Evolutionary conservation across 1,140 invertebrate species (phyloP).

Genomic region (Leptoteleia sp.): DNA sequence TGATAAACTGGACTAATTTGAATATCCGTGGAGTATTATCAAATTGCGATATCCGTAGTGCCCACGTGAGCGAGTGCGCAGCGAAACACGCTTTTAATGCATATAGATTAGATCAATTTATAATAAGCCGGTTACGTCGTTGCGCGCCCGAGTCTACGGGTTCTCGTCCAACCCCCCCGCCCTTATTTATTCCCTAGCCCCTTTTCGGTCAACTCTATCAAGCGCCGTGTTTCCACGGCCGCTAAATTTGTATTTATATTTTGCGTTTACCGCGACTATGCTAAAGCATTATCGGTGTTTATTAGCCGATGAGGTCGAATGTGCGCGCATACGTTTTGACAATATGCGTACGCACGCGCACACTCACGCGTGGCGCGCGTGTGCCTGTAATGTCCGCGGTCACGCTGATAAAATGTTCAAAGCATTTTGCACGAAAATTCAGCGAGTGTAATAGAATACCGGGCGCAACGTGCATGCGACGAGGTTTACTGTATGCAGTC

Average conservation of each 20-base stretch:
- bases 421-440: constrained; percentile 68
- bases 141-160: constrained; percentile 46
- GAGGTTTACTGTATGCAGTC: constrained; percentile 41
- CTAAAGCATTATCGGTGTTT: constrained; percentile 77
- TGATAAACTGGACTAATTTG: constrained; percentile 79
- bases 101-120: constrained; percentile 81
- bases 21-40: constrained; percentile 78
- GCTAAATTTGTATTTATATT: constrained; percentile 80
- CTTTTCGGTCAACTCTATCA: constrained; percentile 58
- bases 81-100: constrained; percentile 79
- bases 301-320: constrained; percentile 71
- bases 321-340: constrained; percentile 61
- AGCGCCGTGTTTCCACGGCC: constrained; percentile 52
- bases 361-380: constrained; percentile 7
- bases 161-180: constrained; percentile 3
- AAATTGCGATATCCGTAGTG: constrained; percentile 77
- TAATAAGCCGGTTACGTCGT: constrained; percentile 78
- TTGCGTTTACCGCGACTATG: constrained; percentile 76
- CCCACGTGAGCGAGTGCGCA: constrained; percentile 69
- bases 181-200: constrained; percentile 43
- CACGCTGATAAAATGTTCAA: constrained; percentile 74
- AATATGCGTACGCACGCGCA: constrained; percentile 39
- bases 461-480: constrained; percentile 56
- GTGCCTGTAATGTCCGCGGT: constrained; percentile 50
- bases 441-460: constrained; percentile 69